A percentile compares a stretch with the other conserved stretches of the same genome.
phyloP scores from a whole-genome alignment of 1,140 invertebrate species.

The Theocolax elegans region DNA sequence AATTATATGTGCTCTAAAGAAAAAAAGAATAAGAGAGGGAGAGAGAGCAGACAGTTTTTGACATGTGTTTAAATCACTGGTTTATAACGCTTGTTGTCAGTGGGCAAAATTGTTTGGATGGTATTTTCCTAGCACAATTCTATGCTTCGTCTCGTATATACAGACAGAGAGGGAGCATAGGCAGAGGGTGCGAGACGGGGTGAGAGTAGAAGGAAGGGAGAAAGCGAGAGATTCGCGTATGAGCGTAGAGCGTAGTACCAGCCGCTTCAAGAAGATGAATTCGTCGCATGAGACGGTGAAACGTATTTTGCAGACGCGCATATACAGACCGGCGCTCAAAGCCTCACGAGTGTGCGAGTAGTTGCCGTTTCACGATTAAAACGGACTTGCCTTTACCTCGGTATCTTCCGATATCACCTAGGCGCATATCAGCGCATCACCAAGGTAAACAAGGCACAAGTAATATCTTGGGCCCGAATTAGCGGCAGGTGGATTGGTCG shows the following conservation, averaged over 20 bases:
- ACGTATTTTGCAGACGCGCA: neutral
- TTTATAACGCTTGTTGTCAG: constrained; percentile 40
- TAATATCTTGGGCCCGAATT: constrained; percentile 49
- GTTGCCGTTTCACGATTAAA: constrained; percentile 20
- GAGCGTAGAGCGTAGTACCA: too few relatives aligned
- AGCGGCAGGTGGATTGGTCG: constrained; percentile 44
- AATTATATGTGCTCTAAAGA: too few relatives aligned
- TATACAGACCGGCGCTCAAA: neutral
- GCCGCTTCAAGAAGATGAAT: constrained; percentile 20
- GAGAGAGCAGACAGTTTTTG: constrained; percentile 59
- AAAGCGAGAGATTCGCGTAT: too few relatives aligned
- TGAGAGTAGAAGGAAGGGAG: neutral
- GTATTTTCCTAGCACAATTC: too few relatives aligned
- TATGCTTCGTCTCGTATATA: too few relatives aligned
- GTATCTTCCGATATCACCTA: neutral
- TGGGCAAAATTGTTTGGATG: constrained; percentile 15
- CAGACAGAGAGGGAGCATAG: too few relatives aligned
- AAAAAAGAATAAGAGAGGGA: too few relatives aligned
- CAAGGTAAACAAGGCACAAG: too few relatives aligned
- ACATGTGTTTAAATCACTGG: constrained; percentile 61
- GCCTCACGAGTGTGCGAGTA: neutral
- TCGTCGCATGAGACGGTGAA: neutral
- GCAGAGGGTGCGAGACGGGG: too few relatives aligned
- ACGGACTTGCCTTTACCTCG: neutral
- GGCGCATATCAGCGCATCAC: too few relatives aligned